These are phyloP conservation scores for Pomatorhinus ruficollis DNA, from an alignment of 2,113 vertebrate species.

Conservation along the genomic window DNA sequence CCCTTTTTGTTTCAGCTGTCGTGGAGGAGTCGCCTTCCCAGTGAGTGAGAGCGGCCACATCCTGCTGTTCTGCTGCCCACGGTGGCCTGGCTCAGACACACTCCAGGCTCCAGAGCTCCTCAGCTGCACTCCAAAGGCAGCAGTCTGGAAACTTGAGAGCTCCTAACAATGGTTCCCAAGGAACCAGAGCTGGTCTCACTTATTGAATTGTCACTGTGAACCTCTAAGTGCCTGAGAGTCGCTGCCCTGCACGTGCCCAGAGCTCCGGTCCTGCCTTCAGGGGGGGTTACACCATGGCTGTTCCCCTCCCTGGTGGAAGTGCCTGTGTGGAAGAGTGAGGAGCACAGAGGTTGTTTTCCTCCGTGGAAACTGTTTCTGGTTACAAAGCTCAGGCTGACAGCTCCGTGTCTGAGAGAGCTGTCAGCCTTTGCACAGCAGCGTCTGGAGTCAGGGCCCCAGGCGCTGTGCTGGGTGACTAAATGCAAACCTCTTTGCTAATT, in stretches of 20 bases:
- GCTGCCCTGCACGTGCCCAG: background rate
- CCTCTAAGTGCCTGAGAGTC: background rate
- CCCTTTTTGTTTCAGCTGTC: slow-evolving; percentile 55
- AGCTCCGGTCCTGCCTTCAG: background rate
- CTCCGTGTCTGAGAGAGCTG: slow-evolving; percentile 40
- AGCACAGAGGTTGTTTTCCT: slow-evolving; percentile 37
- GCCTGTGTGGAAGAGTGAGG: background rate
- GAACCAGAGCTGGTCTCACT: background rate
- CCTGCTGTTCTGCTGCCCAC: background rate
- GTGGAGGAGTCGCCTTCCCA: slow-evolving; percentile 65
- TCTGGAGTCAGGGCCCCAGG: slow-evolving; percentile 57
- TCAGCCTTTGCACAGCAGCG: slow-evolving; percentile 45
- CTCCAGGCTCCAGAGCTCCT: background rate
- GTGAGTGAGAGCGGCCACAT: background rate
- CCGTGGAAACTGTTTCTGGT: slow-evolving; percentile 29
- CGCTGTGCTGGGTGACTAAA: slow-evolving; percentile 40
- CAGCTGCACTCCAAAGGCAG: background rate
- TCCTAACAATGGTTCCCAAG: background rate
- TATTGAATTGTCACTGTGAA: background rate
- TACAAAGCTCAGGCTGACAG: slow-evolving; percentile 56
- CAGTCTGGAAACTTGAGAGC: background rate
- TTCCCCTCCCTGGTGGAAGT: background rate
- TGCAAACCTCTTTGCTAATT: slow-evolving; percentile 53
- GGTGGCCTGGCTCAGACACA: background rate
- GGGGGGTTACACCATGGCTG: background rate